Base-by-base conservation (phyloP, 2,888 invertebrate genomes). In the Drosophila formosana region DNA sequence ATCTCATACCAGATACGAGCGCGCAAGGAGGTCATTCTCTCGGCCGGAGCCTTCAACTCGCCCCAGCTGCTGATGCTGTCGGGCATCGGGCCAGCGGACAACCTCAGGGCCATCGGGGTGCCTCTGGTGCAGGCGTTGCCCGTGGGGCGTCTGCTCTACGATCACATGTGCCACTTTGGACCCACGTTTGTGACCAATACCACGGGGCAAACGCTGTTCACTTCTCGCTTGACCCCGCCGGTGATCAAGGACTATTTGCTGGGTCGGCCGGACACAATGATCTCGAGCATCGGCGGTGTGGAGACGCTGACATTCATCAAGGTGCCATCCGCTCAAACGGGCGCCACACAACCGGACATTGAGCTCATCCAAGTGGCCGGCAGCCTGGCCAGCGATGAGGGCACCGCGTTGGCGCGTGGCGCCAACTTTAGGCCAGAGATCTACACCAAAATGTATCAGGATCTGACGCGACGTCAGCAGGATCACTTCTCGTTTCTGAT, bases 51-150 rank as follows among this genome's bases (percentile, higher is more conserved):
- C 1, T 95, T 98, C 73, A 97, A 96, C 84, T 96, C 97, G 0
- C 97, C 98, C 0, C 98, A 98, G 91, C 91, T 98, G 3, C 93
- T 98, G 8, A 97, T 98, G 96, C 91, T 98, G 4, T 97, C 97
- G 5, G 97, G 97, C 0, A 89, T 95, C 11, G 95, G 95, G 2
- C 94, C 94, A 0, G 92, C 85, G 66, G 89, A 94, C 47, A 93
- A 95, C 80, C 91, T 95, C 1, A 87, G 91, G 18, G 92, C 93
- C 3, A 90, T 94, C 3, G 93, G 93, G 0, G 94, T 96, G 65
- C 94, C 95, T 0, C 91, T 96, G 0, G 81, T 96, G 3, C 92
- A 94, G 72, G 93, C 95, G 76, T 92, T 96, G 13, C 95, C 95
- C 0, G 95, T 96, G 0, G 96, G 96, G 80, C 94, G 94, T 13